Conservation (phyloP, 2,888 invertebrate genomes). For the Sycophila texana region DNA sequence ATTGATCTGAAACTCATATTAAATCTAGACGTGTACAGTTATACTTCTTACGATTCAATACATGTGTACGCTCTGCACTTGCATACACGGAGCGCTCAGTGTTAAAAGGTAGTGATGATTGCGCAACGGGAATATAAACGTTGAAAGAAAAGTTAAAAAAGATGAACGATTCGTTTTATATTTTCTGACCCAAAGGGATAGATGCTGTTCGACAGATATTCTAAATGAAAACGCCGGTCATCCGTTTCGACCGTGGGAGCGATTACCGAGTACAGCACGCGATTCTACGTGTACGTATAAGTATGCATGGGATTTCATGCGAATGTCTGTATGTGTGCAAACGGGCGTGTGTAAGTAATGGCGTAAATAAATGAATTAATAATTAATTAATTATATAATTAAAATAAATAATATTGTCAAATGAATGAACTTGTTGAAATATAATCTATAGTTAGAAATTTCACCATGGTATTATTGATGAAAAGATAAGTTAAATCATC, state of each 20-base stretch:
- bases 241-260: constrained; percentile 51
- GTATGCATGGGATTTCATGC: constrained; percentile 40
- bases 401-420: constrained; percentile 56
- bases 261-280: constrained; percentile 45
- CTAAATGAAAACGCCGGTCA: constrained; percentile 51
- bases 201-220: constrained; percentile 44
- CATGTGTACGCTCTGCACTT: constrained; percentile 46
- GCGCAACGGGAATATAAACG: constrained; percentile 33
- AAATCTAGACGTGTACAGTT: not conserved
- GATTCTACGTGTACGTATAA: constrained; percentile 48
- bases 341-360: constrained; percentile 31
- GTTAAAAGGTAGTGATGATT: constrained; percentile 33
- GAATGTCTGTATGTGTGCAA: constrained; percentile 39
- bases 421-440: constrained; percentile 57
- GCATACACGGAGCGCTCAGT: constrained; percentile 30
- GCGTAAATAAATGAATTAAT: constrained; percentile 50
- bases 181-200: constrained; percentile 43
- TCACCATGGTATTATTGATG: constrained; percentile 54
- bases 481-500: constrained; percentile 43
- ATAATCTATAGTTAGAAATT: constrained; percentile 57
- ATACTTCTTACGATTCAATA: constrained; percentile 22
- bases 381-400: constrained; percentile 50
- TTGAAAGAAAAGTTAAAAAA: constrained; percentile 20
- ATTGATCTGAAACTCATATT: constrained; percentile 35
- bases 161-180: constrained; percentile 43